Evolutionary conservation across 2,797 vertebrate species (phyloP), one percentile per base, ranked within the genome.

Genomic region (Gadopsis bispinosus): DNA sequence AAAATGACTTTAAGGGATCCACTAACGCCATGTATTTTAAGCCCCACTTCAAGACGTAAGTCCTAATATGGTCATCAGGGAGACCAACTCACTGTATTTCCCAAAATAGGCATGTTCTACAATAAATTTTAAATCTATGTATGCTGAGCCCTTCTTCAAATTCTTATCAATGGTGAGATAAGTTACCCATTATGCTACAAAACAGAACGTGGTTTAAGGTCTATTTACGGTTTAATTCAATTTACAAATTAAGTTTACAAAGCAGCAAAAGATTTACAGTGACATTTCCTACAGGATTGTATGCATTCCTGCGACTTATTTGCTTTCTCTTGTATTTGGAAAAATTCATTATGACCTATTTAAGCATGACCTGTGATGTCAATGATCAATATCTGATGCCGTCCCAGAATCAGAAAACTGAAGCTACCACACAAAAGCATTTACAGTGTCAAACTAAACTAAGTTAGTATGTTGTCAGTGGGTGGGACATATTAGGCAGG

Each of bases 61-160:
- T 78, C 89, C 89, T 81, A 87, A 87, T 91, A 92, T 84, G 89
- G 92, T 78, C 26, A 3, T 77, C 9, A 22, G 20, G 12, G 22
- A 72, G 75, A 64, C 29, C 39, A 48, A 51, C 62, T 76, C 54
- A 48, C 51, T 22, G 47, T 19, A n/a, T 54, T 26, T 35, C 82
- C 88, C 66, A 81, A 88, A 87, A 90, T 69, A 83, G 83, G 56
- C 31, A 83, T 55, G 29, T 45, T 48, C 63, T 45, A 37, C 51
- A 37, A 66, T 76, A 53, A 67, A 79, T 50, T 45, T 72, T 31
- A 33, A 69, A 69, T 67, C 19, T 51, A 65, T 53, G 55, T 37
- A 81, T 62, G 61, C 62, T 19, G 14, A 58, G 73, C 58, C 29
- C 19, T 62, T 56, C 50, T 39, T 50, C 29, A 72, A 54, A 56